Conservation (phyloP, 37 sponge, comb jelly and placozoan species). For the Mnemiopsis leidyi region DNA sequence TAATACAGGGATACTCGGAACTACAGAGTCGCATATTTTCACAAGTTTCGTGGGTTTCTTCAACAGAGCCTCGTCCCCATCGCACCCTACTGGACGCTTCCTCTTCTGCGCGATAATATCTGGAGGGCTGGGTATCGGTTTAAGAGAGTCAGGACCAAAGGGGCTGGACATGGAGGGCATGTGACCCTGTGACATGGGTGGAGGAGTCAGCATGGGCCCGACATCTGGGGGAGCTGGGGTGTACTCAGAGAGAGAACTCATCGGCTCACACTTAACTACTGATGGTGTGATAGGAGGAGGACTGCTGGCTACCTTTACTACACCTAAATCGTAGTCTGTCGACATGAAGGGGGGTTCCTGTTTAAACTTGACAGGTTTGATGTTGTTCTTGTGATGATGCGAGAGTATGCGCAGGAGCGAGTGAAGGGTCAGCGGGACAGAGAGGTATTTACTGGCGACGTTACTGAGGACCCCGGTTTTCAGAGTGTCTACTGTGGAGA, state of each 20-base stretch:
- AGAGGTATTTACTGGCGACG: not conserved
- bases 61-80: slow-evolving; percentile 4
- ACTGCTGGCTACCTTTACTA: not conserved
- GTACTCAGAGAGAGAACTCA: not conserved
- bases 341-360: not conserved
- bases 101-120: slow-evolving; percentile 61
- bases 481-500: not conserved
- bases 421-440: slow-evolving; percentile 34
- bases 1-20: slow-evolving; percentile 3
- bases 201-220: slow-evolving; percentile 15
- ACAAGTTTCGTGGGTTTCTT: slow-evolving; percentile 61
- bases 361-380: not conserved
- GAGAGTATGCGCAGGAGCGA: not conserved
- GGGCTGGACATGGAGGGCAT: slow-evolving; percentile 41
- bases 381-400: slow-evolving; percentile 25
- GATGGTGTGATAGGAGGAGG: not conserved
- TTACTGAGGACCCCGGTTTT: not conserved
- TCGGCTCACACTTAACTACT: not conserved
- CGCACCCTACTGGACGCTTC: slow-evolving; percentile 10
- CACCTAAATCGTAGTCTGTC: not conserved
- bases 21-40: slow-evolving; percentile 1
- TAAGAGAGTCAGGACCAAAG: not conserved
- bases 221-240: not conserved
- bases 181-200: slow-evolving; percentile 39
- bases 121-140: slow-evolving; percentile 12